phyloP scores from a whole-genome alignment of 2,888 invertebrate species.

The Trissoscelio sp. region DNA sequence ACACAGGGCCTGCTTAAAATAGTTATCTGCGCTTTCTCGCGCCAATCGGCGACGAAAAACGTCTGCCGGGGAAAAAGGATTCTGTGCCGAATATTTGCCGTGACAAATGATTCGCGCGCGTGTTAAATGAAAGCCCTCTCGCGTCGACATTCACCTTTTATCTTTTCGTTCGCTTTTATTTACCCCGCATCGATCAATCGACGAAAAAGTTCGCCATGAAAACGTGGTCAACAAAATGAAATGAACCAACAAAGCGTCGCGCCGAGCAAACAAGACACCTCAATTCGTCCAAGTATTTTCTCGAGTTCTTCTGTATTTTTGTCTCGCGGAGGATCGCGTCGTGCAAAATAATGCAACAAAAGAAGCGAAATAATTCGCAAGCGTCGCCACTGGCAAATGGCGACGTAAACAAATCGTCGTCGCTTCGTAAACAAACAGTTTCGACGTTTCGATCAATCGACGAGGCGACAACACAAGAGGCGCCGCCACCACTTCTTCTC shows the following conservation, averaged over 20 bases:
- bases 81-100: not conserved
- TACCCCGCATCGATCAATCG: conserved; percentile 51
- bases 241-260: conserved; percentile 61
- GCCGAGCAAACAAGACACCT: conserved; percentile 65
- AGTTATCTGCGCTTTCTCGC: conserved; percentile 32
- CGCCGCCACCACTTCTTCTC: not conserved
- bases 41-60: not conserved
- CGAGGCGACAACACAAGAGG: conserved; percentile 26
- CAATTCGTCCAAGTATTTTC: conserved; percentile 52
- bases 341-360: conserved; percentile 52
- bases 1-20: conserved; percentile 54
- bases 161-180: conserved; percentile 47
- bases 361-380: conserved; percentile 48
- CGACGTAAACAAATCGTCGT: conserved; percentile 11
- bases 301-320: conserved; percentile 45
- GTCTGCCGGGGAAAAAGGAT: conserved; percentile 1
- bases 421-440: conserved; percentile 58
- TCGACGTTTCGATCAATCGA: conserved; percentile 45
- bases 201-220: conserved; percentile 37
- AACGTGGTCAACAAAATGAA: conserved; percentile 63
- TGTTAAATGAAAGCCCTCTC: conserved; percentile 40
- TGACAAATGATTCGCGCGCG: conserved; percentile 19
- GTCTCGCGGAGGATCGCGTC: conserved; percentile 39
- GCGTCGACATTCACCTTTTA: conserved; percentile 34
- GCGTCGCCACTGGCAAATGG: conserved; percentile 44